Base-by-base conservation (phyloP, 2,888 invertebrate genomes). In the Drepanosiphum platanoidis region DNA sequence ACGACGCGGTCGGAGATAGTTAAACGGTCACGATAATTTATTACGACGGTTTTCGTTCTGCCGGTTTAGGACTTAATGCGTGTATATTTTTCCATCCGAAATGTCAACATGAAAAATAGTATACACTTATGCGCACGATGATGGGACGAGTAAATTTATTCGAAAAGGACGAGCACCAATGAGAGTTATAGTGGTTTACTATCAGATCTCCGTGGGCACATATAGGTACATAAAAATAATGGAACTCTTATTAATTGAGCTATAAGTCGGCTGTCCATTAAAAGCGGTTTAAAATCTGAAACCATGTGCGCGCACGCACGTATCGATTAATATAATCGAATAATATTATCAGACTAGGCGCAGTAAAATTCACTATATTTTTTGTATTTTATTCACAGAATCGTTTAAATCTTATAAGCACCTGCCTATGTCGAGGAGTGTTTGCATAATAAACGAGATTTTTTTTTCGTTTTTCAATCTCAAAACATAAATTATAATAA, bases 1-100 rank as follows among this genome's bases (percentile, higher is more conserved):
- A n/a, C 30, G 11, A 68, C 18, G 15, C 27, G 9, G 8, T 39
- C 58, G 58, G 36, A 34, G 64, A n/a, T 39, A 30, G 22, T 68
- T 64, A 79, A 42, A 70, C 27, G 15, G 70, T 46, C 27, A 58
- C 70, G 70, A 72, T 81, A 81, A 81, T 81, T 81, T 81, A 81
- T 81, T 72, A 72, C 71, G 39, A 81, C 71, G 32, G 72, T 81
- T 68, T 68, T 52, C 34, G 9, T 52, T 27, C 52, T 18, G 18
- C 52, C 18, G 52, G 58, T 58, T 58, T 58, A 58, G 18, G 27
- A 11, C 70, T 70, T 80, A 80, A 80, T 80, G 80, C n/a, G n/a
- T n/a, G n/a, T n/a, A n/a, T 52, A 68, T 68, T 68, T 79, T 46
- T 68, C 78, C 46, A 39, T 46, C 46, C 46, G 46, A 80, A 79